phyloP scores from a whole-genome alignment of 2,888 invertebrate genomes.

The Dynastes tityus region DNA sequence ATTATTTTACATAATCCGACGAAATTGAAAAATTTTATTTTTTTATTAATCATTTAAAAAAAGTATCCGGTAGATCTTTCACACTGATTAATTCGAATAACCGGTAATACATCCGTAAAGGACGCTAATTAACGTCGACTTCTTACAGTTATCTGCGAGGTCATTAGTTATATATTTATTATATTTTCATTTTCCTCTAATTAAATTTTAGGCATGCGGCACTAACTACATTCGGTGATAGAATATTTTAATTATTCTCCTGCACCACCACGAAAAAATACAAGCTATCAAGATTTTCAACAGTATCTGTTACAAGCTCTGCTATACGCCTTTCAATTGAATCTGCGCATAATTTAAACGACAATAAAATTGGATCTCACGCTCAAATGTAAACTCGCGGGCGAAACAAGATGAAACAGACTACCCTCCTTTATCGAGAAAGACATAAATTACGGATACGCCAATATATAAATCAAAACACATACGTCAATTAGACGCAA shows the following conservation, averaged over 20 bases:
- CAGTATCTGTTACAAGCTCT: too few species aligned
- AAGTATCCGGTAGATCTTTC: conserved; percentile 22
- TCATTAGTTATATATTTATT: conserved; percentile 28
- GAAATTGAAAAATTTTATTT: neutral
- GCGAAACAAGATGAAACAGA: neutral
- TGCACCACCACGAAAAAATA: neutral
- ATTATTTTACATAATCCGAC: conserved; percentile 8
- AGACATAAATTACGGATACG: conserved; percentile 47
- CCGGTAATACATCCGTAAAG: conserved; percentile 24
- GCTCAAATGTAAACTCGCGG: conserved; percentile 5
- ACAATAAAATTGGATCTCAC: conserved; percentile 24
- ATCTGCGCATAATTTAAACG: neutral
- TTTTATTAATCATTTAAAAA: neutral
- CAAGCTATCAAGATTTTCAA: too few species aligned
- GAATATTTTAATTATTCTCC: neutral
- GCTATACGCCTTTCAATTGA: neutral
- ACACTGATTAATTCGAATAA: conserved; percentile 30
- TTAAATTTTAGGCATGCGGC: neutral
- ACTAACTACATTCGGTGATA: neutral
- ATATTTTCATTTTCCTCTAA: conserved; percentile 21
- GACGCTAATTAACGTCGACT: conserved; percentile 12
- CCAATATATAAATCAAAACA: conserved; percentile 55
- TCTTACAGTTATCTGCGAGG: conserved; percentile 1
- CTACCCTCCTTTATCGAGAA: conserved; percentile 5
- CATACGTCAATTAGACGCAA: conserved; percentile 54